These are phyloP conservation scores for Leucoraja erinaceus DNA, from an alignment of 2,113 vertebrate species.

Conservation along the genomic window DNA sequence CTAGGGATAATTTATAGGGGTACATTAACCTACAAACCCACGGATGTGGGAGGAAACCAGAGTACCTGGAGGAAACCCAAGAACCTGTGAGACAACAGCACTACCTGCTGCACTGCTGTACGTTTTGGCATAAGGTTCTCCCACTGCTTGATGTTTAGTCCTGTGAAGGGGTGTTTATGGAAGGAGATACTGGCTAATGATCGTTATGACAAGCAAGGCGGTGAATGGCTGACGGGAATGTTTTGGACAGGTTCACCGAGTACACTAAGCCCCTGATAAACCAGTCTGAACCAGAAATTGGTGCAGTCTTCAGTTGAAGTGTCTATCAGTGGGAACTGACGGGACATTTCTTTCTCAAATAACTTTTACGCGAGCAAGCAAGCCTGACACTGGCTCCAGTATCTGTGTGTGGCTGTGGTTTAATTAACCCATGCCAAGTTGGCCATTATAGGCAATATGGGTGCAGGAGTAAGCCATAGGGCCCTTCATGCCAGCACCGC, in stretches of 20 bases:
- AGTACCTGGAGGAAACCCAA: too few species aligned
- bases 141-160: not conserved
- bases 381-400: not conserved
- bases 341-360: not conserved
- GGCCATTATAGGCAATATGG: too few species aligned
- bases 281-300: not conserved
- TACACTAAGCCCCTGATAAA: constrained; percentile 22
- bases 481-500: too few species aligned
- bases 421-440: not conserved
- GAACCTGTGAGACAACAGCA: too few species aligned
- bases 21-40: too few species aligned
- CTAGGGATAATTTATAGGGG: too few species aligned
- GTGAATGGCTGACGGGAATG: not conserved
- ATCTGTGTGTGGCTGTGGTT: not conserved
- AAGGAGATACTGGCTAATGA: not conserved
- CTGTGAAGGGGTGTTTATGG: not conserved
- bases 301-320: not conserved
- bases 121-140: not conserved
- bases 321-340: not conserved
- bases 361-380: not conserved
- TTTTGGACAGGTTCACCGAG: not conserved
- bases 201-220: not conserved
- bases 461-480: too few species aligned
- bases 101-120: too few species aligned
- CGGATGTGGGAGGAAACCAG: too few species aligned